Base-by-base conservation (phyloP, 2,888 invertebrate genomes). In the Lamellibrachia satsuma region DNA sequence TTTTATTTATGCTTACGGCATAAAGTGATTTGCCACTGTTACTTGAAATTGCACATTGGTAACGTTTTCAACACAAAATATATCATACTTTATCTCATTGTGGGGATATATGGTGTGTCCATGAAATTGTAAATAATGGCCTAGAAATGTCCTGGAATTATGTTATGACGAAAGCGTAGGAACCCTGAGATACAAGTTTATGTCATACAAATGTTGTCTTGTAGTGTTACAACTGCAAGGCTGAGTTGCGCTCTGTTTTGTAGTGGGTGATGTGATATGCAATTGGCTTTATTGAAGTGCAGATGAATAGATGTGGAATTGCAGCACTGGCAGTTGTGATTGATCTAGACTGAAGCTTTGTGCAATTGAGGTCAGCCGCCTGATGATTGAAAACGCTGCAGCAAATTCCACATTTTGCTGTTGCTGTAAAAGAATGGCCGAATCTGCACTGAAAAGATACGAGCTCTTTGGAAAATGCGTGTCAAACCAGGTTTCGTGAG, bases 261-360 rank as follows among this genome's bases (percentile, higher is more conserved):
- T 75, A 75, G 22, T 15, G 6, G 1, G 75, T 75, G 75, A 75
- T n/a, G n/a, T 75, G n/a, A 75, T 75, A 75, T 75, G 75, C 75
- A 75, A 75, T 75, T 75, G 75, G 75, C 22, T 75, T 75, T 75
- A 75, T 75, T 75, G 75, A 75, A 75, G 75, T 75, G 75, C n/a
- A 75, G 75, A 22, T 75, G 75, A 75, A 75, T 75, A 75, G 75
- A 75, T 22, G n/a, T 75, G 15, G 75, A 75, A n/a, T 75, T 75
- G 75, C 22, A 57, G 75, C 75, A 22, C 75, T 75, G 75, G n/a
- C 75, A 75, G 22, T 15, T 75, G 15, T 75, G 75, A 75, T 75
- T 75, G 75, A 75, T 75, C 75, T 75, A 75, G 75, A 22, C 22
- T 75, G 75, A 75, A 75, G 75, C 75, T 75, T 75, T 75, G 22